Base-by-base conservation (phyloP, 2,797 vertebrate species). In the Premnoplex brunnescens region DNA sequence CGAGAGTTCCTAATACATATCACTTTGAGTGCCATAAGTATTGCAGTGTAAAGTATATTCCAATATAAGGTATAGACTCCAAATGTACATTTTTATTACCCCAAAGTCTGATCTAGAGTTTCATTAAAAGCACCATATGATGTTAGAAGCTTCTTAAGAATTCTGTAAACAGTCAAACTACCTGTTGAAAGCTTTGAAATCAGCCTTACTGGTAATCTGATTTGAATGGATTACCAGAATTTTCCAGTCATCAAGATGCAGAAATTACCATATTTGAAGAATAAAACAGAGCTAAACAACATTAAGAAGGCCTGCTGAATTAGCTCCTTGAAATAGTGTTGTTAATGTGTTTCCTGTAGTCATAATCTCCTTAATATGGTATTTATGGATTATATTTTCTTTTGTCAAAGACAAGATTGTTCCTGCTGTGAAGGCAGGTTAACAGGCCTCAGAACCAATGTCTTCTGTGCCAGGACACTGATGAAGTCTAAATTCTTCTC, bases 311-410 rank as follows among this genome's bases (percentile, higher is more conserved):
- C 64, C 49, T 72, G 28, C 52, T 88, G 83, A 84, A 83, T 90
- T 90, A 90, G 49, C 32, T 64, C 28, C 34, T 32, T 93, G 56
- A 72, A 92, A 48, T n/a, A 89, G 27, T 52, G 37, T 67, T 62
- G 24, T 85, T 94, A 77, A 76, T 94, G 36, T 52, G 84, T 85
- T 95, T 89, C 66, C 34, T 93, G 64, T 71, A 94, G 62, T 74
- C 93, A 37, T 43, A 91, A 69, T 74, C 78, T 88, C 39, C n/a
- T 30, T 88, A 39, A 68, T 68, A 73, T 0, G 17, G 30, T 64
- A 58, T 91, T 95, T 85, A 56, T 51, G 37, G 30, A 87, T 1
- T 36, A n/a, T n/a, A 17, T 85, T 79, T n/a, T 48, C 66, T 46
- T 73, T 91, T 63, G 73, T 63, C 46, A 79, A 74, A 85, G 73